Evolutionary conservation across 2,888 invertebrate species (phyloP), one percentile per base, ranked within the genome.

Genomic region (Tridacna gigas): DNA sequence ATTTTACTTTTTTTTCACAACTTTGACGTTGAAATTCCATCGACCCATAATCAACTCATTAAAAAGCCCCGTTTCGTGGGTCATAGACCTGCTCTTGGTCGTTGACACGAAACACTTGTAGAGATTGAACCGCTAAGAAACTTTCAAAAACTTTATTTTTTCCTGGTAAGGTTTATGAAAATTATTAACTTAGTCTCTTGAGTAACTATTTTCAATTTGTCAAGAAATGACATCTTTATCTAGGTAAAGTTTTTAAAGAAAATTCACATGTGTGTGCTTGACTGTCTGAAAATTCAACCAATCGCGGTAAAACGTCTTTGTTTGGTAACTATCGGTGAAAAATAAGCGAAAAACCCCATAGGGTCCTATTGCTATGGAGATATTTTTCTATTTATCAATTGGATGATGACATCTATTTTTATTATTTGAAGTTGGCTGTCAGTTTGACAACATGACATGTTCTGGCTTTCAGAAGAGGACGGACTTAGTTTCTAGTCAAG

Each of bases 41-140:
- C 71, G 73, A 73, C 78, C 73, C 63, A 78, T 15, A 61, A 69
- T 61, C 56, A 20, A 9, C 3, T 22, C 28, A 28, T n/a, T 28
- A 67, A 73, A 66, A 37, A 37, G 37, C 51, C 63, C 74, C 7
- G 18, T 51, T 73, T 51, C 73, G 60, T 81, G 65, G 84, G 84
- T 84, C 84, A 71, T 60, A 73, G 79, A 71, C 80, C 78, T 73
- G 45, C 51, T 47, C 75, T 65, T 48, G 76, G 20, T 47, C 66
- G 51, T 47, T 67, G 65, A 67, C 67, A 67, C 26, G 51, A 60
- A 69, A 75, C 80, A 75, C 80, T 75, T 80, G 79, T 79, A 67
- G 74, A 74, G 74, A 78, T 25, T 1, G 63, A 63, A 63, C 22
- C 4, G n/a, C 4, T 20, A 60, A 60, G 9, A n/a, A n/a, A 20